Conservation (phyloP, 2,113 vertebrate species). For the Melanerpes formicivorus region DNA sequence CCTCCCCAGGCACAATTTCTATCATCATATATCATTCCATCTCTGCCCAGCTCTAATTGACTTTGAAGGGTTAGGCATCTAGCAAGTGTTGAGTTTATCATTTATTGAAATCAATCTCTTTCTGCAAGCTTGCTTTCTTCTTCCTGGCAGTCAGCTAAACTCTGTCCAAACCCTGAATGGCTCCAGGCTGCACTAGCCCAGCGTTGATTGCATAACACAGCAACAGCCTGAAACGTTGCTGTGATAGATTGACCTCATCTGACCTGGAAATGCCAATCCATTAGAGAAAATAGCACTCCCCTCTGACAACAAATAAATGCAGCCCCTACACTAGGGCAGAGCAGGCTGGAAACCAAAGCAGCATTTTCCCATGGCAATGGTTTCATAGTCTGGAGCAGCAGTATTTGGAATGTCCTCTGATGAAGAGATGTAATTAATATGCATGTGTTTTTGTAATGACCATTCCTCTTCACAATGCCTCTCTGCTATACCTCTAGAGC, state of each 20-base stretch:
- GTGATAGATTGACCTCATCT: conserved; percentile 43
- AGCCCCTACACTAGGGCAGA: not conserved
- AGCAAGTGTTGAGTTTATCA: conserved; percentile 48
- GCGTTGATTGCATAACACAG: conserved; percentile 14
- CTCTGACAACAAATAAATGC: not conserved
- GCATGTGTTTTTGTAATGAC: not conserved
- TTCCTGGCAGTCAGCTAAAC: conserved; percentile 67
- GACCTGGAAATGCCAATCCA: conserved; percentile 50
- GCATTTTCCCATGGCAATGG: not conserved
- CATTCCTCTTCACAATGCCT: not conserved
- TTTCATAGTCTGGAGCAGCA: not conserved
- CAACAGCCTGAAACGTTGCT: not conserved
- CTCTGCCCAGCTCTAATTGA: conserved; percentile 67
- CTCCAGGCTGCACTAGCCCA: conserved; percentile 47
- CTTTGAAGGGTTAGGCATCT: conserved; percentile 66
- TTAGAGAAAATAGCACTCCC: not conserved
- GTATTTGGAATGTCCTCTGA: not conserved
- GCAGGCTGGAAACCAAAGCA: not conserved
- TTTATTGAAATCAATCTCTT: conserved; percentile 66
- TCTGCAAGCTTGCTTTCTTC: conserved; percentile 69
- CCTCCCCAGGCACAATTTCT: too few species aligned
- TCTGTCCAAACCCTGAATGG: conserved; percentile 51
- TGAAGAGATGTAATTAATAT: conserved; percentile 10
- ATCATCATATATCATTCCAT: not conserved
- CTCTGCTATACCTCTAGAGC: not conserved